Base-by-base conservation (phyloP, 2,797 vertebrate genomes). In the Pseudochromis fuscus region DNA sequence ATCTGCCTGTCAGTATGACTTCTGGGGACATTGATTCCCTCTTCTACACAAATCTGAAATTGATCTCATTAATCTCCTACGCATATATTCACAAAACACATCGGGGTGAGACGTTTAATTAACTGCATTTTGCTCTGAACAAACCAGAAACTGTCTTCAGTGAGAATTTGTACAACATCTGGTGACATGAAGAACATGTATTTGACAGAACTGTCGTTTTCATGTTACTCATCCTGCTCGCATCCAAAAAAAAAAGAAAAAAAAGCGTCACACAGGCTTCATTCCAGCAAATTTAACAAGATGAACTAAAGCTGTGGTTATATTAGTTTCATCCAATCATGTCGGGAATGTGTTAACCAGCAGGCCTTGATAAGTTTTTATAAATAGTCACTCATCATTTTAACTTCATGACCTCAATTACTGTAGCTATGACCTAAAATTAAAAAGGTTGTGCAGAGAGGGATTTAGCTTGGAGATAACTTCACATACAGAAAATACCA, bases 11-110 rank as follows among this genome's bases (percentile, higher is more conserved):
- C 84, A 84, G 75, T 75, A 53, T 84, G 83, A 89, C 77, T 91
- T 88, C 71, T 85, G 74, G 85, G 73, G 81, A 88, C 82, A 69
- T 55, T 52, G 79, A 87, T 82, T 88, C 72, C 62, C 82, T 81
- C 78, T 86, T 75, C 82, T 64, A 73, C 77, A 83, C 77, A 85
- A 88, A 91, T 89, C 85, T 88, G 85, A 88, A 91, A 91, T 88
- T 82, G 84, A 91, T 90, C 88, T 88, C 79, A 80, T 87, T 91
- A 88, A 89, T 92, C 85, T 88, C 75, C 53, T 53, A 64, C 12
- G 70, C 86, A 88, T 61, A 82, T 61, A 77, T 66, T 79, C 77
- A 79, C 66, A 67, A 71, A 83, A 84, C 77, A 86, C 69, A 88
- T 79, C 77, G 42, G 77, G 59, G 68, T 16, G 6, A 83, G 72